Base-by-base conservation (phyloP, 2,888 invertebrate species). In the Orthosia incerta region DNA sequence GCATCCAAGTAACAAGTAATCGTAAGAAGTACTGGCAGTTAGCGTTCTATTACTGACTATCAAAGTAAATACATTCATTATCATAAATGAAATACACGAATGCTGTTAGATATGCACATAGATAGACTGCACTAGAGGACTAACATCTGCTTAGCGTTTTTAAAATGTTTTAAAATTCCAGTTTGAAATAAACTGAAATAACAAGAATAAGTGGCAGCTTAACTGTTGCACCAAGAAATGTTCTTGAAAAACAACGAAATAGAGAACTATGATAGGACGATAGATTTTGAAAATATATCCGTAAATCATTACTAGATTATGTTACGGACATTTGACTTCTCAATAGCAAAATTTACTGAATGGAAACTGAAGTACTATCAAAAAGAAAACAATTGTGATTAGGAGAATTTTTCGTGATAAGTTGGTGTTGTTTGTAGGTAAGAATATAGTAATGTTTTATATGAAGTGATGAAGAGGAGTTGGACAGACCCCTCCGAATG, bases 41-140 rank as follows among this genome's bases (percentile, higher is more conserved):
- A 64, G 59, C 71, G 16, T 77, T 77, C 53, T 77, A 64, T 76
- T 71, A 77, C 70, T 50, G 63, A 59, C 63, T 77, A 63, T 70
- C 70, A 64, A 48, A 59, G 77, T 55, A 77, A 77, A 77, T 60
- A 77, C 18, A 72, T 66, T 78, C 72, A 65, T 72, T 77, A 77
- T 72, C 45, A 51, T 65, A 76, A 50, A 76, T 77, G 51, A 77
- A 72, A 65, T 66, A 77, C 76, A 61, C 46, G 39, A 78, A 56
- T 71, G 61, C 53, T 61, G 65, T 78, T 78, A 65, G 79, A 78
- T 77, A 72, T 77, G 72, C 78, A 78, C 78, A 77, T 78, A 77
- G 78, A 77, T 77, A 77, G 48, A 16, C 51, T 39, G 46, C 13
- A 16, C 46, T 53, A 56, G 45, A 26, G 31, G 26, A 53, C 71